phyloP scores from a whole-genome alignment of 2,888 invertebrate species.

The Ophion ellenae region DNA sequence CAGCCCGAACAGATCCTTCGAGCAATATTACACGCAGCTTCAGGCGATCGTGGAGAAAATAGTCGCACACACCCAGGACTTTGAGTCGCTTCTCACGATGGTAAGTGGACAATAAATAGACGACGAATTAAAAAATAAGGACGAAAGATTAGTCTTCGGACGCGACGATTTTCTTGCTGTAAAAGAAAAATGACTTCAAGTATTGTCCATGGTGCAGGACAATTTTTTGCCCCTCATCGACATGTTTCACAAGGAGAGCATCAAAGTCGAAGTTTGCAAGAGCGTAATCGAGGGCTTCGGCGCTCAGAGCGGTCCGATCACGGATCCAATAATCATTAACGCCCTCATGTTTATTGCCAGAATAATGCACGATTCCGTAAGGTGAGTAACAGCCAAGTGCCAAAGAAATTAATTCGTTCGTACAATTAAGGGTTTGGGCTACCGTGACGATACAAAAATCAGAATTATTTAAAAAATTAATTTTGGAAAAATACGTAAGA shows the following conservation, averaged over 20 bases:
- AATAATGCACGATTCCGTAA: conserved; percentile 96
- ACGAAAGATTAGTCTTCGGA: neutral
- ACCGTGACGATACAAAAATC: no score
- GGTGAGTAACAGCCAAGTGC: conserved; percentile 85
- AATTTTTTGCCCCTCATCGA: conserved; percentile 96
- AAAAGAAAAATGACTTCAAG: neutral
- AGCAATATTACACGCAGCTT: conserved; percentile 91
- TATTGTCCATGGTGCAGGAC: conserved; percentile 86
- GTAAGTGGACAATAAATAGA: conserved; percentile 82
- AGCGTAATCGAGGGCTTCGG: conserved; percentile 89
- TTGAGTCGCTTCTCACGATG: conserved; percentile 92
- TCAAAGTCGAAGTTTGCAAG: conserved; percentile 93
- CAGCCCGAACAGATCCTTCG: conserved; percentile 89
- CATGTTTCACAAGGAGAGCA: conserved; percentile 93
- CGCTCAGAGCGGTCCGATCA: conserved; percentile 85
- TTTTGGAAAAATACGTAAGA: no score
- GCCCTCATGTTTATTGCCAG: conserved; percentile 95
- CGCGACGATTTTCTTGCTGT: neutral
- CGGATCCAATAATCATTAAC: conserved; percentile 94
- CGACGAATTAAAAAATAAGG: neutral
- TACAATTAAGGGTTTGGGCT: no score
- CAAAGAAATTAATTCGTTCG: no score
- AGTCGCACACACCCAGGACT: conserved; percentile 90
- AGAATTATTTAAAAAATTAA: no score
- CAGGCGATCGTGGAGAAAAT: conserved; percentile 91